Evolutionary conservation across 2,113 vertebrate species (phyloP), one percentile per base, ranked within the genome.

Genomic region (Calcarius ornatus): DNA sequence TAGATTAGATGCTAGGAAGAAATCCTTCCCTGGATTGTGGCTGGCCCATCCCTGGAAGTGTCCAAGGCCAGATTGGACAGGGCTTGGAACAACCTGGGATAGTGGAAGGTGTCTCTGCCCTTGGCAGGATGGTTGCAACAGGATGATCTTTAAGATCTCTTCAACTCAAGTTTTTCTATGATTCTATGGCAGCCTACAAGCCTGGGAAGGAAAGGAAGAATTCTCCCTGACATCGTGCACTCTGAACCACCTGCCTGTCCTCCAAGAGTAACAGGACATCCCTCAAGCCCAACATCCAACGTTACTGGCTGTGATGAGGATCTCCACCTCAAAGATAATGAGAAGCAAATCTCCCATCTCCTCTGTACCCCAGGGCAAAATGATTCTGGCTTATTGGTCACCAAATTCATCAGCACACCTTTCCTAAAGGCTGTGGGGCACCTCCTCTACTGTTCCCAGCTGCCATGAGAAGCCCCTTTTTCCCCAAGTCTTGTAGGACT

Each of bases 31-130:
- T 48, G 47, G 43, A 45, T 47, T 61, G 87, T 68, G 54, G 19
- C 12, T 51, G 23, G 12, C 9, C 28, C 6, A 12, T 82, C 14
- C 17, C 40, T 60, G 28, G 30, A 16, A 69, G 31, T 40, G n/a
- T 22, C 8, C 63, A 76, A 76, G n/a, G 30, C 10, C 47, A 40
- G 38, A 11, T 0, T 81, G 38, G 61, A 45, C 0, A 0, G 6
- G 4, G 14, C 10, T 69, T 61, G 35, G 71, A 69, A 1, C 17
- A 28, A 0, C 12, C 18, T 69, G 71, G 15, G 12, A 12, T 4
- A 10, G 31, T 23, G 25, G 17, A 35, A 40, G 6, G 5, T 61
- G 79, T 76, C 17, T 30, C 21, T 82, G 30, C 14, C 45, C 20
- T 2, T 31, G 30, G 11, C 47, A 69, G n/a, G 20, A 8, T 1